Evolutionary conservation across 2,113 vertebrate genomes (phyloP), one percentile per base, ranked within the genome.

Genomic region (Neolamprologus longior): DNA sequence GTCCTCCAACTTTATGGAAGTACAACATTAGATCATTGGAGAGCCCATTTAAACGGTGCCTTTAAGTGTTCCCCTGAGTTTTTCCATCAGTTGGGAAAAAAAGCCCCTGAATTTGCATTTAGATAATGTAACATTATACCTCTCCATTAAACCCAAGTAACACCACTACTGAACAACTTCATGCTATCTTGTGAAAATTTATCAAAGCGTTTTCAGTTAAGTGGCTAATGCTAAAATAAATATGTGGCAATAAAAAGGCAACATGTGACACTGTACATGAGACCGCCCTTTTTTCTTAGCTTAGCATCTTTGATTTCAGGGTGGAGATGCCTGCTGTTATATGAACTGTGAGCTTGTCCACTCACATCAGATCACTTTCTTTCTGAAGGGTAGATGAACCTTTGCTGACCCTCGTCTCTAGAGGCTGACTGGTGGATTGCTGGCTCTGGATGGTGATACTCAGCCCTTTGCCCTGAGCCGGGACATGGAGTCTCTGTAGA

Each of bases 341-440:
- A 79, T 76, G 52, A 87, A 73, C 87, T 87, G 81, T 45, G 53
- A 84, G 63, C 87, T 92, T 93, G 91, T 93, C 93, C 78, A 85
- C 91, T 91, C 73, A 84, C 80, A 93, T 93, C 15, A 63, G 81
- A 89, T 95, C 88, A 84, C 80, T 88, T 89, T 90, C 80, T 81
- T 21, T 88, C 93, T 91, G 55, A 78, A 58, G 93, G 90, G 82
- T 7, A 57, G 81, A 90, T 82, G 86, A 91, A 90, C 89, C 89
- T 89, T 80, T 8, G 10, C 45, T 88, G 92, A 94, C 87, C 80
- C 35, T 3, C 1, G 28, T 55, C 83, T 91, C 87, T 66, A 45
- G 66, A 84, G 85, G 53, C 83, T 9, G 6, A 78, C 47, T 52
- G 35, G n/a, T 76, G 66, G 42, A 76, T 76, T 31, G 42, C 24